These are phyloP conservation scores for Dendrocincla tyrannina DNA, from an alignment of 2,797 vertebrate species.

Conservation along the genomic window DNA sequence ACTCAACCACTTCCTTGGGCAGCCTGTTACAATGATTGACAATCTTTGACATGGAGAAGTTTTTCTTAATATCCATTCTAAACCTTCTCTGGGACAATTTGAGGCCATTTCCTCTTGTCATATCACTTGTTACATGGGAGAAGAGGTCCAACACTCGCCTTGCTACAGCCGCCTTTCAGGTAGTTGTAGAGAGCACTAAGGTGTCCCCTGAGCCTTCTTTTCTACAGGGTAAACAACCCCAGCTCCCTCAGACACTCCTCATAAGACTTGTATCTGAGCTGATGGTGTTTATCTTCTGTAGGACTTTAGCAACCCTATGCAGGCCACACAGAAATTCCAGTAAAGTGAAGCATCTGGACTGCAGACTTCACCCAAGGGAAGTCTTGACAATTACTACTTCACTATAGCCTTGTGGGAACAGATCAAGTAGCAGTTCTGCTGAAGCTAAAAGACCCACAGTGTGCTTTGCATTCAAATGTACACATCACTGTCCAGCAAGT, in stretches of 20 bases:
- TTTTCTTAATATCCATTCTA: neutral
- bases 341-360: neutral
- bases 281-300: neutral
- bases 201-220: neutral
- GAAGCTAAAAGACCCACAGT: neutral
- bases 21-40: neutral
- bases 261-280: neutral
- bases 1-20: neutral
- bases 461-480: neutral
- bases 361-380: neutral
- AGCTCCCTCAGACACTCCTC: neutral
- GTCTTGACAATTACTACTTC: neutral
- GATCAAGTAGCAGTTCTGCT: neutral
- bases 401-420: neutral
- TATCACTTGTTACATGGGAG: neutral
- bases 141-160: neutral
- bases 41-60: neutral
- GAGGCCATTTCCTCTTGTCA: neutral
- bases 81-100: neutral
- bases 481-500: neutral
- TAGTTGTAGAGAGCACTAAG: neutral
- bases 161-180: neutral
- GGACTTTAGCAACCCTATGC: neutral
- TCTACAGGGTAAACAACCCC: neutral
- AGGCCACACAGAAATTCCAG: neutral